Evolutionary conservation across 2,113 vertebrate genomes (phyloP).

Genomic region (Cyanoramphus novaezelandiae): DNA sequence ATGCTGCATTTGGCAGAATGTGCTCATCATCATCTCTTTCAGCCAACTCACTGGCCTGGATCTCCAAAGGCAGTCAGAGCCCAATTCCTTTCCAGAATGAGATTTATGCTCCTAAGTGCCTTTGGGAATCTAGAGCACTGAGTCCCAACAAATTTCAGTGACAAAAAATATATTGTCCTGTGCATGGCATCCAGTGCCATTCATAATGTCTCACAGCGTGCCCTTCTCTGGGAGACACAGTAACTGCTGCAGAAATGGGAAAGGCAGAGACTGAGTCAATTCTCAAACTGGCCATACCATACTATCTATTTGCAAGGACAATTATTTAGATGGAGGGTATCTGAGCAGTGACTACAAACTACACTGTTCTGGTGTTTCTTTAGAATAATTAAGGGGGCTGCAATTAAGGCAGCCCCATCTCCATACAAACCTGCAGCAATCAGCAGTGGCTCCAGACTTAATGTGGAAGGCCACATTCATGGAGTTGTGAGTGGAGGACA

Average conservation of each 20-base stretch:
- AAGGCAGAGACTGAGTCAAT: neutral
- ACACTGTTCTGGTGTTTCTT: accelerated
- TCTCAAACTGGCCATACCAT: neutral
- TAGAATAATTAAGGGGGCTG: neutral
- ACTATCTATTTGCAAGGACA: neutral
- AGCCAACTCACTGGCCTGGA: neutral
- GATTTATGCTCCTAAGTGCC: constrained; percentile 19
- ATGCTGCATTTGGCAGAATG: neutral
- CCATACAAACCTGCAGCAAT: neutral
- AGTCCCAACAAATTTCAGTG: neutral
- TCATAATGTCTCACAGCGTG: neutral
- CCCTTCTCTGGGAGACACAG: neutral
- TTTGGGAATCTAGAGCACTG: neutral
- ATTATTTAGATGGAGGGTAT: neutral
- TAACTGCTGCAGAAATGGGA: neutral
- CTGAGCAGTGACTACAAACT: neutral
- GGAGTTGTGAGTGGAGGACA: neutral
- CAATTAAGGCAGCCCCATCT: neutral
- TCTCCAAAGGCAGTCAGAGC: neutral
- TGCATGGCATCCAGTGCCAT: neutral
- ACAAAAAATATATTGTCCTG: neutral
- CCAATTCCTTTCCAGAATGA: constrained; percentile 14
- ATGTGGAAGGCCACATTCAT: neutral
- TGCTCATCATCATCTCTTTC: neutral
- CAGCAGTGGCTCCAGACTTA: neutral